Evolutionary conservation across 2,113 vertebrate genomes (phyloP), one percentile per base, ranked within the genome.

Genomic region (Strix uralensis): DNA sequence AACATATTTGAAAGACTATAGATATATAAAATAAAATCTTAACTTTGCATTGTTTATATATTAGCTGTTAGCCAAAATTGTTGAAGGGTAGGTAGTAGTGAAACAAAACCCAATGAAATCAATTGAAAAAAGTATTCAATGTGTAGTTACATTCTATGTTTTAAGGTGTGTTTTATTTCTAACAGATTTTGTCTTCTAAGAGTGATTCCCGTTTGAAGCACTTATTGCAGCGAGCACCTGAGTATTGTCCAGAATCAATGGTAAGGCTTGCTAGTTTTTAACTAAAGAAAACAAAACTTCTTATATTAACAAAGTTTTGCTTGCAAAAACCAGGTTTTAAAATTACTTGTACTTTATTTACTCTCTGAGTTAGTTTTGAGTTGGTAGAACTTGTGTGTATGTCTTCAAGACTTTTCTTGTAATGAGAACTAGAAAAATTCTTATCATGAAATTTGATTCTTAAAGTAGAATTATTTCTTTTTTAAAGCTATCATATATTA

Each of bases 191-290:
- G 81, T 98, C 98, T 70, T 99, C 99, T 96, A 99, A 99, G 98
- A 99, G 99, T 94, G 99, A 99, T 97, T 99, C 99, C 38, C 99
- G 98, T 92, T 97, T 99, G 93, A 99, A 99, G 97, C 99, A 99
- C 96, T 98, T 99, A 54, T 97, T 99, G 73, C 99, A 99, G 90
- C 98, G 99, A 95, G 98, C 99, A 95, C 99, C 99, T 59, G 98
- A 99, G 81, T 99, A 99, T 97, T 99, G 99, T 93, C 99, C 99
- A 29, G 98, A 98, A 95, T 98, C 98, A 89, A 98, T 99, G 99
- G 99, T 99, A 98, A 96, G 98, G 49, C 49, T 94, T 89, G 34
- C 36, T 75, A 47, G 7, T 46, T 61, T 77, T 88, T 69, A 42
- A 21, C 58, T 29, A 22, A 84, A 73, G 36, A 54, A 55, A 49